Conservation (phyloP, 2,113 vertebrate species). For the Taxidea taxus region DNA sequence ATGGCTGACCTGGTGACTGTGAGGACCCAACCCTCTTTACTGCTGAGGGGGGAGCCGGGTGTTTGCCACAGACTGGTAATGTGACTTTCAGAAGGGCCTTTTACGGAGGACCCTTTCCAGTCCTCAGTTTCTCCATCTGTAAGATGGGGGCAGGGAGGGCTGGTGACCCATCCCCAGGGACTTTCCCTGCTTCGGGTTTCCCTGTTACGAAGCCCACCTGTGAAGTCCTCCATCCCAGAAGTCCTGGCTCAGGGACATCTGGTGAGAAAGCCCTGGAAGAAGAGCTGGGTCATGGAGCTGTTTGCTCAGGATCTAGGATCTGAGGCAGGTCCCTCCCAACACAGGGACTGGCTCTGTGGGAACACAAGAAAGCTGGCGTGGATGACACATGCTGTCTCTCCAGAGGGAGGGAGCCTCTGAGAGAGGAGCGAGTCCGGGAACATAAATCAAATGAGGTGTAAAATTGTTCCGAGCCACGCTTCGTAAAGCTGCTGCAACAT, state of each 20-base stretch:
- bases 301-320: background rate
- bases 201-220: background rate
- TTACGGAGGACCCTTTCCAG: background rate
- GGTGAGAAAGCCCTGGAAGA: background rate
- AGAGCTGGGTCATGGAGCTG: rapidly evolving
- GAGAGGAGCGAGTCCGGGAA: conserved; percentile 26
- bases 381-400: background rate
- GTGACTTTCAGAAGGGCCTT: background rate
- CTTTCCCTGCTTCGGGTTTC: background rate
- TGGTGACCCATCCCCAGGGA: background rate
- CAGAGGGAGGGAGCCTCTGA: background rate
- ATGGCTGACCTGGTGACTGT: background rate
- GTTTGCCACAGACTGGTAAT: background rate
- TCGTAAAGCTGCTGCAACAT: conserved; percentile 55
- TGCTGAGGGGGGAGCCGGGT: rapidly evolving
- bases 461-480: conserved; percentile 67
- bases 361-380: rapidly evolving
- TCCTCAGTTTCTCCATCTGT: background rate
- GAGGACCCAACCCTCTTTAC: background rate
- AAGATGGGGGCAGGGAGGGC: background rate
- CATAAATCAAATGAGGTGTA: conserved; percentile 77
- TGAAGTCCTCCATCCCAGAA: background rate
- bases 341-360: background rate
- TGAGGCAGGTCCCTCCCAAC: background rate
- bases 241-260: background rate